Evolutionary conservation across 2,797 vertebrate species (phyloP).

Genomic region (Crypturellus tataupa): DNA sequence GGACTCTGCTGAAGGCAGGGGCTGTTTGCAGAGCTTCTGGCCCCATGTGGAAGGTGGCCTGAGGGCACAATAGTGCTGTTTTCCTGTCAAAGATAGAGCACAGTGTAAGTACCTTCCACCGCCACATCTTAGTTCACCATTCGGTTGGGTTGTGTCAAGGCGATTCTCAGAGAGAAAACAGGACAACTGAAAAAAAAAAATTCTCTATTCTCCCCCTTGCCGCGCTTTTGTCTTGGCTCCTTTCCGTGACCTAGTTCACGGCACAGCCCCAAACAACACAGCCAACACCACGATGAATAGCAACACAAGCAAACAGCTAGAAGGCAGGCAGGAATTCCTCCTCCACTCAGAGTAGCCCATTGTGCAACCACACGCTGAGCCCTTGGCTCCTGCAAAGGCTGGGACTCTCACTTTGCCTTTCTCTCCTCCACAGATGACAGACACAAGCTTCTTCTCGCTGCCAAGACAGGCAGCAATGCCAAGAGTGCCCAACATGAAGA

Average conservation of each 20-base stretch:
- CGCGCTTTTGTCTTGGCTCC: constrained; percentile 26
- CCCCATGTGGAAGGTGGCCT: not conserved
- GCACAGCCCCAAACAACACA: constrained; percentile 19
- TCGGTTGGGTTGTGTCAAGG: constrained; percentile 31
- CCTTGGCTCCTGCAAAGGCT: not conserved
- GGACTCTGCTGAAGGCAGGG: not conserved
- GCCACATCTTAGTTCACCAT: constrained; percentile 29
- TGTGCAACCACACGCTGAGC: not conserved
- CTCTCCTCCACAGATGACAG: not conserved
- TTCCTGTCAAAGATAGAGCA: too few species aligned
- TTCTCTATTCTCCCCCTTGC: not conserved
- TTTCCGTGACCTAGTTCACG: constrained; percentile 44
- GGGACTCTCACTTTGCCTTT: not conserved
- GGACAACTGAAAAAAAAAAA: not conserved
- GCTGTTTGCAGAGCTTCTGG: constrained; percentile 44
- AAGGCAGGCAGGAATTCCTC: not conserved
- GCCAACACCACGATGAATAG: not conserved
- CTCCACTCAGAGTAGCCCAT: fast-evolving
- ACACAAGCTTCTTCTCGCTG: not conserved
- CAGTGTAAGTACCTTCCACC: constrained; percentile 37
- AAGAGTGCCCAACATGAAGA: not conserved
- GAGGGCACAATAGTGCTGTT: not conserved
- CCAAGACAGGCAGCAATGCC: not conserved
- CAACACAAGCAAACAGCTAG: not conserved
- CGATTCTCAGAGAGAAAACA: constrained; percentile 42